Percentiles rank a stretch among this genome's conserved stretches.
Evolutionary conservation across 2,113 vertebrate species (phyloP).

Genomic region (Tamias sibiricus): DNA sequence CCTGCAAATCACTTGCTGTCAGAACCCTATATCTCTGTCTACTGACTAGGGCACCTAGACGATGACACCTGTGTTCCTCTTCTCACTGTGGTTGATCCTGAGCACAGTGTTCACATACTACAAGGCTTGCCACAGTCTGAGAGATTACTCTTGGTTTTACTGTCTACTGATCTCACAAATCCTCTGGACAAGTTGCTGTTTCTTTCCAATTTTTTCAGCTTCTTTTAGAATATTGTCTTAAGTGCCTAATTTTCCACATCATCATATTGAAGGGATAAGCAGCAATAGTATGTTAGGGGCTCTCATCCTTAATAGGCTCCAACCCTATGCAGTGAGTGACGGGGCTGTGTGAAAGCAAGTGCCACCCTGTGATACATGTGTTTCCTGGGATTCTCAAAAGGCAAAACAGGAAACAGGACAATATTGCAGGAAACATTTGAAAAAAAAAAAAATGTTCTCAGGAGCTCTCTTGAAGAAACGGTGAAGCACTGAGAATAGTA

Average conservation of each 20-base stretch:
- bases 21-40: not conserved
- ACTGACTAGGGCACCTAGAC: too few species aligned
- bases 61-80: not conserved
- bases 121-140: too few species aligned
- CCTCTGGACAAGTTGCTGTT: not conserved
- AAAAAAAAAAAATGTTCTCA: not conserved
- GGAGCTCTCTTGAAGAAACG: not conserved
- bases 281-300: too few species aligned
- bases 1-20: not conserved
- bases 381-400: not conserved
- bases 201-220: too few species aligned
- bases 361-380: not conserved
- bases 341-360: not conserved
- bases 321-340: too few species aligned
- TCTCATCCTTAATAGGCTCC: too few species aligned
- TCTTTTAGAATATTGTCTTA: not conserved
- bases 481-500: not conserved
- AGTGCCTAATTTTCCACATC: not conserved
- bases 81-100: too few species aligned
- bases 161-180: too few species aligned
- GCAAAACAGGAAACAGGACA: not conserved
- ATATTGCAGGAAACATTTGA: not conserved
- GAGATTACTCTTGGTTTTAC: not conserved
- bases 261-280: not conserved
- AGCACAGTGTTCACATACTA: not conserved